Conservation (phyloP, 1,140 invertebrate species). For the Odontomachus brunneus region DNA sequence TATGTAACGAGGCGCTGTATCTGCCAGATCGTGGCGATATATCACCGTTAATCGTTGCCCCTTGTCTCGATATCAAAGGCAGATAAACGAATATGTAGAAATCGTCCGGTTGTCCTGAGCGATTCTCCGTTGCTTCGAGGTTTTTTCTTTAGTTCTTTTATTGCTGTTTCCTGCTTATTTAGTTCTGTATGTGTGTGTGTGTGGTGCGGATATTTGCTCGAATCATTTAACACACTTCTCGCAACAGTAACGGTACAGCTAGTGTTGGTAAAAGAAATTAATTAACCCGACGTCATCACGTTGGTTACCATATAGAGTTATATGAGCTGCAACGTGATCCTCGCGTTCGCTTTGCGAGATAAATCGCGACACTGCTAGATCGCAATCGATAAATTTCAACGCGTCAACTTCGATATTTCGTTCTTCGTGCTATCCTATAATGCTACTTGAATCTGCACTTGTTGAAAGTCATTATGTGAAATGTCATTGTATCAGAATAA, state of each 20-base stretch:
- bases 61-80: slow-evolving; percentile 57
- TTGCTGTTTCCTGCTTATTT: background rate
- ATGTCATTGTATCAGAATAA: too few relatives aligned
- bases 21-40: slow-evolving; percentile 66
- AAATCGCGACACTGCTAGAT: too few relatives aligned
- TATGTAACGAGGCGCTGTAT: slow-evolving; percentile 61
- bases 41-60: slow-evolving; percentile 70
- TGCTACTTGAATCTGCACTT: too few relatives aligned
- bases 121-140: background rate
- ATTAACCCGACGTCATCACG: background rate
- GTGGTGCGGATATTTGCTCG: background rate
- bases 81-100: slow-evolving; percentile 66
- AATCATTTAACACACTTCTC: slow-evolving; percentile 8
- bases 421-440: too few relatives aligned
- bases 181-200: too few relatives aligned
- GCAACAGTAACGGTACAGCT: background rate
- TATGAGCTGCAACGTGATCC: too few relatives aligned
- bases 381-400: too few relatives aligned
- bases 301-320: too few relatives aligned
- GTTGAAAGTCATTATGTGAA: too few relatives aligned
- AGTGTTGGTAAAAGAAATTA: background rate
- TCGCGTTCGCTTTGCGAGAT: too few relatives aligned
- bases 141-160: slow-evolving; percentile 21
- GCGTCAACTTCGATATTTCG: too few relatives aligned
- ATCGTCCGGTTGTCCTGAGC: slow-evolving; percentile 29